Evolutionary conservation across 2,797 vertebrate species (phyloP), one percentile per base, ranked within the genome.

Genomic region (Cryptoprocta ferox): DNA sequence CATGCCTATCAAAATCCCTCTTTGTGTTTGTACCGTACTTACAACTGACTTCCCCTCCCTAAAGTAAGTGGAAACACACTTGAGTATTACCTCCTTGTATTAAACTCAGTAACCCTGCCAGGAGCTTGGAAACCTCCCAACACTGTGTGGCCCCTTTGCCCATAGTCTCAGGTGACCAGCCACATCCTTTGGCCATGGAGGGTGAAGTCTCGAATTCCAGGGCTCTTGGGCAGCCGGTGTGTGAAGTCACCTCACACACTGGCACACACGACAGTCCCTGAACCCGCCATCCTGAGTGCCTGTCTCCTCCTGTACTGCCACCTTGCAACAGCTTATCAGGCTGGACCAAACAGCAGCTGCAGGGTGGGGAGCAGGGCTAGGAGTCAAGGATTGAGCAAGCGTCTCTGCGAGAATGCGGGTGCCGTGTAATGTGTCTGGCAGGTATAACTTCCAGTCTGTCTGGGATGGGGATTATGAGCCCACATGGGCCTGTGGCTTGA

Each of bases 391-490:
- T 71, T 26, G 28, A 92, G 89, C 93, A 48, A 90, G 10, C 56
- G 30, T 93, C 53, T 79, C 65, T 48, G 48, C 56, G 86, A 73
- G 94, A 93, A 89, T 45, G n/a, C 0, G 0, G 32, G 50, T 92
- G 78, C n/a, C 50, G 0, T 5, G n/a, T 86, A 81, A 94, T 84
- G 71, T 19, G 48, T 94, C 94, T 93, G 76, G 89, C 95, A 97
- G 93, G 90, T 94, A 76, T 19, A 68, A 95, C 76, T 87, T 79
- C 82, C 56, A 35, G 94, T 61, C 90, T 94, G 96, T 97, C 98
- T 97, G 94, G 87, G 63, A 95, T 66, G 65, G 92, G 53, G 85
- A 91, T 96, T 97, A 88, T 50, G 66, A 93, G 81, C 86, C 85
- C 87, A 71, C 79, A 79, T 35, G 37, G 26, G 81, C 48, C 71